Percentiles rank a stretch among this genome's conserved stretches.
These are phyloP conservation scores for Galerucella pusilla DNA, from an alignment of 2,888 invertebrate genomes.

Conservation along the genomic window DNA sequence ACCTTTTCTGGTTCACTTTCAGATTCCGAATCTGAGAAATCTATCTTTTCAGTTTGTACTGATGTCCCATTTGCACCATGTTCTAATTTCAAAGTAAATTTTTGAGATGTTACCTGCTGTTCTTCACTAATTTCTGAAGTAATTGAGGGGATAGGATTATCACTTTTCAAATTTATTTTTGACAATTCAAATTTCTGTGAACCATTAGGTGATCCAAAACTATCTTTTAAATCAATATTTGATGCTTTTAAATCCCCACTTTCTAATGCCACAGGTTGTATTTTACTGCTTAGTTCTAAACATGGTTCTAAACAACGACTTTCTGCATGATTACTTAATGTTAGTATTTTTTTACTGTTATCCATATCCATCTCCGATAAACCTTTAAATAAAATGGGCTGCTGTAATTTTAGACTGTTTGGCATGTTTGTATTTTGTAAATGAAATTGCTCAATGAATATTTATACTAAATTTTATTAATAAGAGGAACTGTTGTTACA, in stretches of 20 bases:
- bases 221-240: not conserved
- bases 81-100: not conserved
- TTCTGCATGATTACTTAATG: not conserved
- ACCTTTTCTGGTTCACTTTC: not conserved
- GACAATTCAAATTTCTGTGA: not conserved
- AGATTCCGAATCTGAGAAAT: not conserved
- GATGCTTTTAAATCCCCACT: not conserved
- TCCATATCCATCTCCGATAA: not conserved
- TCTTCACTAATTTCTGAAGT: not conserved
- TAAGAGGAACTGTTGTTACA: not conserved
- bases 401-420: conserved; percentile 11
- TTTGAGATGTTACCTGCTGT: too few relatives aligned
- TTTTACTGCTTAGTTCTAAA: too few relatives aligned
- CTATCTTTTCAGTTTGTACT: not conserved
- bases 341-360: not conserved
- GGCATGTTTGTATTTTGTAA: conserved; percentile 9
- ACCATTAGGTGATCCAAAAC: not conserved
- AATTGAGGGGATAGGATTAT: not conserved
- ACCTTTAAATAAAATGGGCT: conserved; percentile 1
- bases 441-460: not conserved
- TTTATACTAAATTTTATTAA: not conserved
- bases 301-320: not conserved
- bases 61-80: not conserved
- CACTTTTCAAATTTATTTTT: conserved; percentile 9
- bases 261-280: not conserved